Conservation (phyloP, 92 coral and sea anemone genomes). For the Plumapathes pennacea region DNA sequence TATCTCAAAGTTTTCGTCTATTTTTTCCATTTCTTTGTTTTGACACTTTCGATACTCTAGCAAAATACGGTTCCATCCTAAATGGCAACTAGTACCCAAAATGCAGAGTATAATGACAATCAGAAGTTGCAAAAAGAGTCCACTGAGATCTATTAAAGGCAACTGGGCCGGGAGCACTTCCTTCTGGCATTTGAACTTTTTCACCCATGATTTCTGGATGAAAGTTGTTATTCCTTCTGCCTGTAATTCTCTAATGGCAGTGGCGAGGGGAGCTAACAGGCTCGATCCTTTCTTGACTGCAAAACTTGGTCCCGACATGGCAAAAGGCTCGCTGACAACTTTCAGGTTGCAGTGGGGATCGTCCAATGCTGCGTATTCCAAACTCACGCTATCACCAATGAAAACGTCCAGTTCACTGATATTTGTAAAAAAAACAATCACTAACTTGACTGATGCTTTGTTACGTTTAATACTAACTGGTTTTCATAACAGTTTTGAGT, state of each 20-base stretch:
- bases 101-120: constrained; percentile 77
- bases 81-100: constrained; percentile 45
- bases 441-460: no score
- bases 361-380: constrained; percentile 70
- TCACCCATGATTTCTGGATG: constrained; percentile 77
- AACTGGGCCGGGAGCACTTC: constrained; percentile 70
- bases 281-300: constrained; percentile 75
- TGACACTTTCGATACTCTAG: no score
- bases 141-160: constrained; percentile 72
- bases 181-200: constrained; percentile 50
- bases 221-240: constrained; percentile 78
- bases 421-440: no score
- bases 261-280: constrained; percentile 53
- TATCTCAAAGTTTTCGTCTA: no score
- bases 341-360: constrained; percentile 68
- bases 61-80: no score
- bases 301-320: constrained; percentile 83
- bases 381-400: constrained; percentile 71
- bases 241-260: constrained; percentile 49
- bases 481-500: no score
- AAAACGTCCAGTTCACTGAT: constrained; percentile 77
- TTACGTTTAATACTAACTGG: no score
- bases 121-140: constrained; percentile 70
- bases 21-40: no score
- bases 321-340: constrained; percentile 80